phyloP scores from a whole-genome alignment of 2,797 vertebrate species.

The Leucoraja ocellata region DNA sequence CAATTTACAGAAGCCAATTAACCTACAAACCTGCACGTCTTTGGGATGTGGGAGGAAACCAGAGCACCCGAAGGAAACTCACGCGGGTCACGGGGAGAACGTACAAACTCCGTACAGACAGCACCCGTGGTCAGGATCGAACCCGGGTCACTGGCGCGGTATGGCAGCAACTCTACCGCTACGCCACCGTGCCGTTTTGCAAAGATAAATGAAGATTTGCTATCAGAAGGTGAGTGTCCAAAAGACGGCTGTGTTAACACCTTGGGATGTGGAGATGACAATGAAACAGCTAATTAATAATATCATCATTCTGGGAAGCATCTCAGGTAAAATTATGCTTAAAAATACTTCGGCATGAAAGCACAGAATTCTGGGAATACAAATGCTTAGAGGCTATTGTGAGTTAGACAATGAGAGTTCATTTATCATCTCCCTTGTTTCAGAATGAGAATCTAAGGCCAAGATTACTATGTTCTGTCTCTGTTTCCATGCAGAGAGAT shows the following conservation, averaged over 20 bases:
- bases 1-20: no score
- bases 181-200: neutral
- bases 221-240: neutral
- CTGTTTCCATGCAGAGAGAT: neutral
- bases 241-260: neutral
- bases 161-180: no score
- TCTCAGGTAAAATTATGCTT: neutral
- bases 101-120: no score
- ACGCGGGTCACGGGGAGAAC: no score
- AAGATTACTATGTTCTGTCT: neutral
- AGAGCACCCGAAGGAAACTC: no score
- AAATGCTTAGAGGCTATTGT: conserved; percentile 9
- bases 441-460: neutral
- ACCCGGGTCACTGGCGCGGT: no score
- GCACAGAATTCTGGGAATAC: neutral
- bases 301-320: neutral
- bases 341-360: neutral
- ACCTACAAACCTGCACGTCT: no score
- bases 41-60: no score
- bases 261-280: neutral
- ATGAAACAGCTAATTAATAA: neutral
- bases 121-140: no score
- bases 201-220: neutral
- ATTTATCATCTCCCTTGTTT: conserved; percentile 24
- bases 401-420: neutral